A percentile compares a stretch with the other conserved stretches of the same genome.
Evolutionary conservation across 2,797 vertebrate species (phyloP).

Genomic region (Loris lydekkerianus): DNA sequence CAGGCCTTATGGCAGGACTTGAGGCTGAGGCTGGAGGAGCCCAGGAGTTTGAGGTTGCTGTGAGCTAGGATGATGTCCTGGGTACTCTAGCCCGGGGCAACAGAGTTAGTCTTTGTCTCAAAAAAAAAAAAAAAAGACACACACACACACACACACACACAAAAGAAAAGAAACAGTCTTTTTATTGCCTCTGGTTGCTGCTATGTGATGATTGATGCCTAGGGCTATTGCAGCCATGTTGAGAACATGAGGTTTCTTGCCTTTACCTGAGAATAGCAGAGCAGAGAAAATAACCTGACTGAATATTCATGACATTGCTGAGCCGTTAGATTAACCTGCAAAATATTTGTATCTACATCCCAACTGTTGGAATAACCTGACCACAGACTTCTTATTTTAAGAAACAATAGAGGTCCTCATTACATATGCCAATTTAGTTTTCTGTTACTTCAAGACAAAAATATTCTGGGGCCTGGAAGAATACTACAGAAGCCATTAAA

Average conservation of each 20-base stretch:
- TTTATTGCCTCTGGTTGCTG: not conserved
- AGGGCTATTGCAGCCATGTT: not conserved
- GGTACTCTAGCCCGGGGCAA: too few species aligned
- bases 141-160: too few species aligned
- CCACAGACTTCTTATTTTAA: constrained; percentile 25
- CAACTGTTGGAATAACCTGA: not conserved
- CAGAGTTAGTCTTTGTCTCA: too few species aligned
- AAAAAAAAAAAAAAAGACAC: too few species aligned
- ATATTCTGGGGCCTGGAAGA: not conserved
- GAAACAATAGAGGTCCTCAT: not conserved
- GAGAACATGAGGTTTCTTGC: not conserved
- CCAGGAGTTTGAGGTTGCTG: too few species aligned
- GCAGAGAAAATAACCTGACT: not conserved
- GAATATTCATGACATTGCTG: not conserved
- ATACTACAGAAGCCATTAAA: not conserved
- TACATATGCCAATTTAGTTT: constrained; percentile 14
- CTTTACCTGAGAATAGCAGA: constrained; percentile 9
- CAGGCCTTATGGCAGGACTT: too few species aligned
- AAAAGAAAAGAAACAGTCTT: not conserved
- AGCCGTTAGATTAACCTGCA: not conserved
- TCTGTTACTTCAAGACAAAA: constrained; percentile 33
- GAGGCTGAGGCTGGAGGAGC: too few species aligned
- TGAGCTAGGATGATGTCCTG: too few species aligned
- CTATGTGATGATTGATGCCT: not conserved
- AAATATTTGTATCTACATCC: constrained; percentile 15